Conservation (phyloP, 2,888 invertebrate species). For the Drosophila trichaetosa region DNA sequence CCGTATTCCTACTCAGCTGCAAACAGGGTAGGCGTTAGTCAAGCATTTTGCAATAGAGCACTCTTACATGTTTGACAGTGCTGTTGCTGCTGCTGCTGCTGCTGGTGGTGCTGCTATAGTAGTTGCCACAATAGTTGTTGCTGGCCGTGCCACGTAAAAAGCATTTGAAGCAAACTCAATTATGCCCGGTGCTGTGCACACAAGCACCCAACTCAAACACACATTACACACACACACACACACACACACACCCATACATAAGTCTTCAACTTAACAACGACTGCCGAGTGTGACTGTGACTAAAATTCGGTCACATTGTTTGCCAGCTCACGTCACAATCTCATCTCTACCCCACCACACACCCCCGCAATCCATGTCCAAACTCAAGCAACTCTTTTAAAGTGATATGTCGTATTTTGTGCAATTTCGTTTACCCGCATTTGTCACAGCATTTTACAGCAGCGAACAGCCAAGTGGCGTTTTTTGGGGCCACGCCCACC, state of each 20-base stretch:
- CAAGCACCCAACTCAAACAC: slow-evolving; percentile 39
- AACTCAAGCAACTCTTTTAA: slow-evolving; percentile 18
- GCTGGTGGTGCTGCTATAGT: slow-evolving; percentile 37
- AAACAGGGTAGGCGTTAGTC: neutral
- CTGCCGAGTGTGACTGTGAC: slow-evolving; percentile 73
- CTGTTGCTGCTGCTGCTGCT: slow-evolving; percentile 24
- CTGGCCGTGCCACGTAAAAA: slow-evolving; percentile 76
- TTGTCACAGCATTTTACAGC: slow-evolving; percentile 71
- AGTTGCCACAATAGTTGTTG: slow-evolving; percentile 31
- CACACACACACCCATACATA: slow-evolving; percentile 28
- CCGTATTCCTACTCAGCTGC: neutral
- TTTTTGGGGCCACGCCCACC: slow-evolving; percentile 27
- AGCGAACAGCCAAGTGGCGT: slow-evolving; percentile 31
- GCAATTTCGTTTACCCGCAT: slow-evolving; percentile 73
- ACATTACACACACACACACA: slow-evolving; percentile 2
- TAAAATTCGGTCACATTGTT: slow-evolving; percentile 82
- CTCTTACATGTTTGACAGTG: slow-evolving; percentile 47
- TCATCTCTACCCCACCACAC: slow-evolving; percentile 27
- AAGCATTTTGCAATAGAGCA: neutral
- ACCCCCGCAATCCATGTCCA: neutral
- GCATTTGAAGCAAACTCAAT: slow-evolving; percentile 80
- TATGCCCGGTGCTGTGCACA: slow-evolving; percentile 77
- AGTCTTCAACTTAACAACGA: slow-evolving; percentile 36
- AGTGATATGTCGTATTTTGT: slow-evolving; percentile 51
- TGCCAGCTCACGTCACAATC: slow-evolving; percentile 59